These are phyloP conservation scores for Linnaemya tessellans DNA, from an alignment of 2,888 invertebrate species.

Conservation along the genomic window DNA sequence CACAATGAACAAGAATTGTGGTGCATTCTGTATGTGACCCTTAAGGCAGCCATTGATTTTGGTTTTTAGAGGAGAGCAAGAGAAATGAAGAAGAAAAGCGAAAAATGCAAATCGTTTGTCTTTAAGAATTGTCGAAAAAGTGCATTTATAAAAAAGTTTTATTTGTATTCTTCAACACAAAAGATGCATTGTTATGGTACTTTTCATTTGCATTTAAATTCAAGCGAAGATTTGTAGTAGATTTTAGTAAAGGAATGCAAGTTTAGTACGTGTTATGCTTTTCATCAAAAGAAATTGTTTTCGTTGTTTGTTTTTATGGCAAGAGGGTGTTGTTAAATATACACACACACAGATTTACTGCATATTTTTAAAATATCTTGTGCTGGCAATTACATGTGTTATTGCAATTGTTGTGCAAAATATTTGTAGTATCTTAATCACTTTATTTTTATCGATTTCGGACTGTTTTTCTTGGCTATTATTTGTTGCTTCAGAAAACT, in stretches of 20 bases:
- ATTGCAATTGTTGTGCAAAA: too few species aligned
- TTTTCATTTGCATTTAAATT: constrained; percentile 45
- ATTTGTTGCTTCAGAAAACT: too few species aligned
- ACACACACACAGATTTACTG: neutral
- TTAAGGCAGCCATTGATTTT: constrained; percentile 35
- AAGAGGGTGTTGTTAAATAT: constrained; percentile 25
- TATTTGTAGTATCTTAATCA: too few species aligned
- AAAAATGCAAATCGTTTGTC: constrained; percentile 55
- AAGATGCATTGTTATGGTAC: constrained; percentile 36
- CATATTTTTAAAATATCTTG: neutral
- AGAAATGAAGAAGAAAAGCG: neutral
- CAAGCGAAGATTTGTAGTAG: constrained; percentile 18
- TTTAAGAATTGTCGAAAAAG: constrained; percentile 37
- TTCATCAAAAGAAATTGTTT: constrained; percentile 10
- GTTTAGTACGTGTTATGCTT: neutral
- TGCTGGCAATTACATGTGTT: neutral
- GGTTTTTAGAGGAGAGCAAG: constrained; percentile 1
- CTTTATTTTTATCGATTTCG: too few species aligned
- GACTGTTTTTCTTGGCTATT: too few species aligned
- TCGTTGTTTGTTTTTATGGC: neutral
- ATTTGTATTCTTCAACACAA: constrained; percentile 28
- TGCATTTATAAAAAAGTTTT: constrained; percentile 17
- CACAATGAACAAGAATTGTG: constrained; percentile 3
- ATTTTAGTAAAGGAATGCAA: neutral
- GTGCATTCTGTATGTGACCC: constrained; percentile 9